Conservation (phyloP, 2,113 vertebrate genomes). For the Paracanthobrama guichenoti region DNA sequence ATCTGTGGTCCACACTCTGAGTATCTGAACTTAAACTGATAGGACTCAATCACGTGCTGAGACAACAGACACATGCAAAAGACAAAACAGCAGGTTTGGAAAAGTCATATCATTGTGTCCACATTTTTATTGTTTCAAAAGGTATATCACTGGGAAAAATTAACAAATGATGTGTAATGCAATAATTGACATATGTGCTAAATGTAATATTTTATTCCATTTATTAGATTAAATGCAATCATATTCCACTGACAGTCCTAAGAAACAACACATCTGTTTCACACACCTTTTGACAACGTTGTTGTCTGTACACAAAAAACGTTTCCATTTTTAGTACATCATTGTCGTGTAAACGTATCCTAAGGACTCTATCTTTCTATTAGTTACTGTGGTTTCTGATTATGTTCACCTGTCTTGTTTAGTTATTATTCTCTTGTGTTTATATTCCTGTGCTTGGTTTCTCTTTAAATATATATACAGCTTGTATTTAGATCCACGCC, state of each 20-base stretch:
- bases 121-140: background rate
- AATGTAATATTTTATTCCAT: background rate
- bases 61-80: slow-evolving; percentile 50
- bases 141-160: background rate
- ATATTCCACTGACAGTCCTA: background rate
- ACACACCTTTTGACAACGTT: too few relatives aligned
- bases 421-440: too few relatives aligned
- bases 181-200: background rate
- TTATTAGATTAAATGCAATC: background rate
- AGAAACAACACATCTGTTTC: too few relatives aligned
- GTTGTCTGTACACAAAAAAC: too few relatives aligned
- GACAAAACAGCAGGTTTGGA: background rate
- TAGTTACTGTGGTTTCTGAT: too few relatives aligned
- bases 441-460: too few relatives aligned
- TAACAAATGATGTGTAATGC: too few relatives aligned
- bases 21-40: slow-evolving; percentile 96
- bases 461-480: too few relatives aligned
- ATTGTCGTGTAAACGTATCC: too few relatives aligned
- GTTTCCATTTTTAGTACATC: too few relatives aligned
- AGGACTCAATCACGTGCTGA: slow-evolving; percentile 91
- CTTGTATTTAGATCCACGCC: background rate
- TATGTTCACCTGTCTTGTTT: too few relatives aligned
- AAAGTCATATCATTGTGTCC: background rate
- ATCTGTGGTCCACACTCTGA: slow-evolving; percentile 80
- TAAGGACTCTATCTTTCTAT: too few relatives aligned